Base-by-base conservation (phyloP, 2,113 vertebrate species). In the Nothoprocta pentlandii region DNA sequence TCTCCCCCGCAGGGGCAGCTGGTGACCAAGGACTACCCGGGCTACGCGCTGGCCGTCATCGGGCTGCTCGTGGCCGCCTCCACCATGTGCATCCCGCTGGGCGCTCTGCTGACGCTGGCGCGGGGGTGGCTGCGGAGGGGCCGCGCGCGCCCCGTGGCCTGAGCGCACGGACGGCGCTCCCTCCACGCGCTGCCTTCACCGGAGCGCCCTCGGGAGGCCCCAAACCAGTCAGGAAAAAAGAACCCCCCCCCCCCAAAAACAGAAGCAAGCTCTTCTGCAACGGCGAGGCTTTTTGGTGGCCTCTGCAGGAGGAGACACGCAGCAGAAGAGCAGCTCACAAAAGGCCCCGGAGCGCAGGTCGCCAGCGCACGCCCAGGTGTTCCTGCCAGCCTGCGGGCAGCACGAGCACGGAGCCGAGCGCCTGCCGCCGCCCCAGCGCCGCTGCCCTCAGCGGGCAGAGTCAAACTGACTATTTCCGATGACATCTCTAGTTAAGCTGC, bases 1-100 rank as follows among this genome's bases (percentile, higher is more conserved):
- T 96, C 61, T 95, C 71, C 39, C 92, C 90, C 92, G 13, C 96
- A 99, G 99, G 99, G 99, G 12, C 97, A 97, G 85, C 96, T 99
- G 3, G 98, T 98, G 95, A 98, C 97, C 74, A 98, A 86, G 70
- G 98, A 98, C 15, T 99, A 99, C 84, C 99, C 99, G 0, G 5
- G 95, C 12, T 97, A 98, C 0, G 98, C 97, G 6, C 97, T 99
- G 36, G 97, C 94, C 0, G 96, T 98, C 94, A 99, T 99, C 0
- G 98, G 97, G 46, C 95, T 99, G 73, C 98, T 99, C 11, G 97
- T 99, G 94, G 97, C 96, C 0, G 87, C 98, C 2, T 98, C 99
- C 10, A 96, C 96, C 80, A 94, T 97, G 97, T 99, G 98, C 61
- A 92, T 99, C 19, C 99, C 99, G 9, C 66, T 99, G 71, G 96